Percentiles rank a stretch among this genome's conserved stretches.
These are phyloP conservation scores for Prunella himalayana DNA, from an alignment of 2,113 vertebrate genomes.

Conservation along the genomic window DNA sequence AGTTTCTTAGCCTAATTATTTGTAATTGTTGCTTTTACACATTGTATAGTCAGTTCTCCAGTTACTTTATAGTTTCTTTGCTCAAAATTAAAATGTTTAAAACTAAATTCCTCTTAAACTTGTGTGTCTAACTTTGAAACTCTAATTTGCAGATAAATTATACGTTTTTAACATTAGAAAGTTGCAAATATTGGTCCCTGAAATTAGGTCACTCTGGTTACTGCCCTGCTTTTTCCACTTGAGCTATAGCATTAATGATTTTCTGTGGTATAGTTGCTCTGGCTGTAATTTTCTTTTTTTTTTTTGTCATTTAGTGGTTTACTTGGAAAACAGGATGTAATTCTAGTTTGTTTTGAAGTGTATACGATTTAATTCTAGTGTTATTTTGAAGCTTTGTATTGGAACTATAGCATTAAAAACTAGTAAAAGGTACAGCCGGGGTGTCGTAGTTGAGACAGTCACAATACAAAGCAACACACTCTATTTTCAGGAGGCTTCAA, in stretches of 20 bases:
- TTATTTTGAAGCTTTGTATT: background rate
- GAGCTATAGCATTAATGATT: background rate
- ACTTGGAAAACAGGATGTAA: background rate
- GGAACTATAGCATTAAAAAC: background rate
- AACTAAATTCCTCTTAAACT: background rate
- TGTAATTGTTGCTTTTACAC: background rate
- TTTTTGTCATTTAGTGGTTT: background rate
- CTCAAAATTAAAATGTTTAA: background rate
- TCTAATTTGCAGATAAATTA: background rate
- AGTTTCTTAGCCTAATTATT: background rate
- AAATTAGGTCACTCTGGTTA: conserved; percentile 3
- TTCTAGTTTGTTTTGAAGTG: background rate
- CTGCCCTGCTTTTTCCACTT: conserved; percentile 39
- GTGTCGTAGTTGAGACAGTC: background rate
- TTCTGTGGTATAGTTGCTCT: background rate
- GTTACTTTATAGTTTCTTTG: background rate
- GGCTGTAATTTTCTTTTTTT: background rate
- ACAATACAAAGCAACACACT: background rate
- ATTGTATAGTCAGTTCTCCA: background rate
- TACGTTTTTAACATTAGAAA: background rate
- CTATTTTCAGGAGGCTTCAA: background rate
- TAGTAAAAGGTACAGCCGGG: background rate
- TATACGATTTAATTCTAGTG: background rate
- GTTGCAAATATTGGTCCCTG: background rate
- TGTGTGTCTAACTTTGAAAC: background rate